These are phyloP conservation scores for Squalus acanthias DNA, from an alignment of 2,797 vertebrate genomes.

Conservation along the genomic window DNA sequence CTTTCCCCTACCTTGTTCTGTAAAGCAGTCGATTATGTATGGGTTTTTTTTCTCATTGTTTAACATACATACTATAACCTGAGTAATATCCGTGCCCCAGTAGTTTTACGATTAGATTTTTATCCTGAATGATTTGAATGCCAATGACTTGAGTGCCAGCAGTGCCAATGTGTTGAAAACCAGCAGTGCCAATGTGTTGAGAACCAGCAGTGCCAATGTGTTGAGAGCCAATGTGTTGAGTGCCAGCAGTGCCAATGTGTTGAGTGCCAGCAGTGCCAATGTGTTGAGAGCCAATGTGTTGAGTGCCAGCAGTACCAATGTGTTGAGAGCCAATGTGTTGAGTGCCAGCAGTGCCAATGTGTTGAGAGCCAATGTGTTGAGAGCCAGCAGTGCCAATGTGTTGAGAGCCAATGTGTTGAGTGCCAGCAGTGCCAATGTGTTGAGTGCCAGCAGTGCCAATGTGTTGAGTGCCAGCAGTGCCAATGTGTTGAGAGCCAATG, in stretches of 20 bases:
- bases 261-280: too few species aligned
- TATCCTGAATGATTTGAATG: background rate
- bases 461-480: too few species aligned
- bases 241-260: background rate
- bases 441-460: too few species aligned
- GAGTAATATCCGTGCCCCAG: slow-evolving; percentile 66
- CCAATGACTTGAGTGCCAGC: background rate
- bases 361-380: too few species aligned
- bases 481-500: too few species aligned
- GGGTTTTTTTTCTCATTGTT: slow-evolving; percentile 66
- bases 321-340: too few species aligned
- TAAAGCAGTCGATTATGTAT: slow-evolving; percentile 69
- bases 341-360: too few species aligned
- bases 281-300: too few species aligned
- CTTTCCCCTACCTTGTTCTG: slow-evolving; percentile 79
- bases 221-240: too few species aligned
- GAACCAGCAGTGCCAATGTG: background rate
- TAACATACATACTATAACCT: slow-evolving; percentile 72
- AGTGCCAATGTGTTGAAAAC: background rate
- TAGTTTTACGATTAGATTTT: slow-evolving; percentile 59
- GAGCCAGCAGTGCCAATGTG: too few species aligned
- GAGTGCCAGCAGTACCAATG: background rate
- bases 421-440: too few species aligned
- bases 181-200: background rate
- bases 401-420: too few species aligned